A percentile compares a stretch with the other conserved stretches of the same genome.
These are phyloP conservation scores for Melieria crassipennis DNA, from an alignment of 2,888 invertebrate genomes.

Conservation along the genomic window DNA sequence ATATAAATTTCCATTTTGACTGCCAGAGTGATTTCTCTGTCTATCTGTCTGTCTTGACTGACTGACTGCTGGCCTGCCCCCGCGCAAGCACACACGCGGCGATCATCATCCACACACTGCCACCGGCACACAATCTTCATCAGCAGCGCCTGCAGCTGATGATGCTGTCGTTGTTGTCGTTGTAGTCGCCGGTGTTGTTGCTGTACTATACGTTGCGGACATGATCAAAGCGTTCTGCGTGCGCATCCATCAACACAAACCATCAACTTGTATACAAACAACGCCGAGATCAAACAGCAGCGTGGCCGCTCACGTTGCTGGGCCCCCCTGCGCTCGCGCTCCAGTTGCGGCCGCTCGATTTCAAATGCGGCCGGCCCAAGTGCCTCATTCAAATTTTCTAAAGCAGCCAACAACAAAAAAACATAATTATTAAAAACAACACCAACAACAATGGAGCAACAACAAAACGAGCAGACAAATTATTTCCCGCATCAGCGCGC, in stretches of 20 bases:
- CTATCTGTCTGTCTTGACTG: slow-evolving; percentile 14
- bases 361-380: slow-evolving; percentile 3
- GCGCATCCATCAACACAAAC: slow-evolving; percentile 64
- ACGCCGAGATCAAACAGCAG: slow-evolving; percentile 63
- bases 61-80: not conserved
- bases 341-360: too few species aligned
- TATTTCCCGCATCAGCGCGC: too few species aligned
- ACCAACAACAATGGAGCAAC: too few species aligned
- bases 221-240: slow-evolving; percentile 51
- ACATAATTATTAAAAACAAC: too few species aligned
- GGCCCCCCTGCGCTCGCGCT: too few species aligned
- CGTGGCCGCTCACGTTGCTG: slow-evolving; percentile 10
- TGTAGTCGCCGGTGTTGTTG: slow-evolving; percentile 20
- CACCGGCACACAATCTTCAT: too few species aligned
- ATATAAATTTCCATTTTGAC: slow-evolving; percentile 60
- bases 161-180: slow-evolving; percentile 24
- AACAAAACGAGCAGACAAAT: too few species aligned
- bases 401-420: too few species aligned
- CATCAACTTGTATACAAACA: slow-evolving; percentile 66
- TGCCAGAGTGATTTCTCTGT: slow-evolving; percentile 45
- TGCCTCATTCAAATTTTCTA: slow-evolving; percentile 27
- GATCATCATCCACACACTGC: slow-evolving; percentile 16
- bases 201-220: slow-evolving; percentile 30
- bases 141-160: slow-evolving; percentile 40
- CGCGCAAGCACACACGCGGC: not conserved